Conservation (phyloP, 2,888 invertebrate genomes). For the Leptogaster cylindrica region DNA sequence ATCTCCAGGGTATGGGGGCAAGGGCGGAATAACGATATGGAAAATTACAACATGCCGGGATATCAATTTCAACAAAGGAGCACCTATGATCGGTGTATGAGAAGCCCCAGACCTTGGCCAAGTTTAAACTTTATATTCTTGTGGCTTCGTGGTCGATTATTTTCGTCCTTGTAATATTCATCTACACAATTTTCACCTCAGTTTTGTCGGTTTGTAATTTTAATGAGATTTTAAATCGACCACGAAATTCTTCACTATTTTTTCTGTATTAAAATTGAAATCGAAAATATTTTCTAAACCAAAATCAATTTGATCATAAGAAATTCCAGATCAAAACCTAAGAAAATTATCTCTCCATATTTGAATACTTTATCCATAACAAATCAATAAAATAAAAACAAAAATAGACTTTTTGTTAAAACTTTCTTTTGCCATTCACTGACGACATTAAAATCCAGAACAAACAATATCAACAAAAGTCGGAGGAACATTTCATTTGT, state of each 20-base stretch:
- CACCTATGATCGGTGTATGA: conserved; percentile 2
- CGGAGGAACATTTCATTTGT: background rate
- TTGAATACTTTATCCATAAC: too few species aligned
- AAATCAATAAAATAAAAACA: too few species aligned
- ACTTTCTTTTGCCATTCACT: background rate
- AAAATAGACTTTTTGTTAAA: too few species aligned
- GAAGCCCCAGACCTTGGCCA: conserved; percentile 7
- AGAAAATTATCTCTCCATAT: too few species aligned
- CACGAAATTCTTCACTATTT: too few species aligned
- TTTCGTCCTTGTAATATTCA: background rate
- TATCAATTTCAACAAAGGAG: conserved; percentile 25
- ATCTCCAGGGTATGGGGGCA: background rate
- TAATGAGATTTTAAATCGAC: too few species aligned
- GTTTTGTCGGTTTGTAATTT: too few species aligned
- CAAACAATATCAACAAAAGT: background rate
- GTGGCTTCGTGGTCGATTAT: conserved; percentile 1
- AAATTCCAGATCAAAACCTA: too few species aligned
- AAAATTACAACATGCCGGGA: conserved; percentile 26
- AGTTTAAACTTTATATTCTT: conserved; percentile 17
- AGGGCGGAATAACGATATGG: conserved; percentile 29
- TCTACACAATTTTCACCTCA: background rate
- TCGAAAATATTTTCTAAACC: too few species aligned
- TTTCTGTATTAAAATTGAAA: too few species aligned
- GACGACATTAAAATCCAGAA: background rate
- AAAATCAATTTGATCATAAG: too few species aligned